Base-by-base conservation (phyloP, 2,113 vertebrate genomes). In the Trinectes maculatus region DNA sequence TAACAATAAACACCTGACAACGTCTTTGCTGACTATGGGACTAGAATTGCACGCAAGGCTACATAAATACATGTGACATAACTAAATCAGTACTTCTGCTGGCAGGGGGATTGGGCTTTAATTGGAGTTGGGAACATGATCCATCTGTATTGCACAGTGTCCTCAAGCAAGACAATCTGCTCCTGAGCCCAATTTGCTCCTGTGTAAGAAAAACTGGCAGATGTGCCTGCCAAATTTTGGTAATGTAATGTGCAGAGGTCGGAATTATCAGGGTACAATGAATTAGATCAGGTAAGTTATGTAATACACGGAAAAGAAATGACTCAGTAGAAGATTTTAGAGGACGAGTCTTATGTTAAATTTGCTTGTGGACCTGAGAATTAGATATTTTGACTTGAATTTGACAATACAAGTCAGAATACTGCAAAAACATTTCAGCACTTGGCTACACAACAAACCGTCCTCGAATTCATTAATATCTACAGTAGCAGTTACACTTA, bases 1-100 rank as follows among this genome's bases (percentile, higher is more conserved):
- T 58, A 21, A 66, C 33, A 87, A 89, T 88, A 88, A 88, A 87
- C 80, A 71, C 43, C 10, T 63, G 22, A 73, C 9, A 60, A 53
- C 39, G 26, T n/a, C 4, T 28, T 29, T 79, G 47, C 24, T 60
- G 31, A 21, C 37, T 63, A 59, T 58, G 31, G 10, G 36, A 46
- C 9, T 34, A 42, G 1, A 53, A 29, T 34, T 53, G 4, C 39
- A 43, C 31, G 31, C n/a, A 12, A 44, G 24, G 10, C n/a, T 39
- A 25, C 29, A 3, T 6, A 24, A 55, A 34, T 22, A 24, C 15
- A 1, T 21, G 11, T 24, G 29, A 22, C 42, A 46, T n/a, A 1
- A 52, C 16, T 46, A 9, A 54, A n/a, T 64, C 5, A 40, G 42
- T 24, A 9, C 3, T n/a, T 22, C 6, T 46, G 12, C 43, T 53